Base-by-base conservation (phyloP, 2,113 vertebrate genomes). In the Poeciliopsis prolifica region DNA sequence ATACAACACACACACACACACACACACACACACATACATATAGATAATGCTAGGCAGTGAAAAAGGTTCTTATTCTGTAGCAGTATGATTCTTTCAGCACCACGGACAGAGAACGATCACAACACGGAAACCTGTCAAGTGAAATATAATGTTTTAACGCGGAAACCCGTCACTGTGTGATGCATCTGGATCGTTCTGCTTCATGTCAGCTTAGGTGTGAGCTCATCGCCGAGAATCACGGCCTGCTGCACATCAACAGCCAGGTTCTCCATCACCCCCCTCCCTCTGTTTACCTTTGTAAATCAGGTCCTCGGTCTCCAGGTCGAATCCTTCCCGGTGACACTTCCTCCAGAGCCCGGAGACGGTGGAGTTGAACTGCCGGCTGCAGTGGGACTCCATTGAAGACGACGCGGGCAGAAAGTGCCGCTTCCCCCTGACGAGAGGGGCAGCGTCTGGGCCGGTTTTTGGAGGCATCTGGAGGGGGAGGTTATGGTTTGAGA, bases 291-390 rank as follows among this genome's bases (percentile, higher is more conserved):
- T 89, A 97, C 96, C 96, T 95, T 95, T 96, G 71, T 93, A 91
- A 78, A 97, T 96, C 28, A 96, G 95, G 89, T 96, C 95, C 86
- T 97, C 96, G 70, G 94, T 96, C 89, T 97, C 96, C 88, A 95
- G 92, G 91, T 97, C 96, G 91, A 96, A 97, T 31, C 96, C 96
- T 29, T 95, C 94, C 68, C 96, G 95, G 89, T 94, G 95, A 80
- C 96, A 97, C 89, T 94, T 96, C 85, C 96, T 95, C 96, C 96
- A 97, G 3, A 97, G 94, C 44, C 96, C 96, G 72, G 95, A 95
- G 51, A 96, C 91, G 63, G 96, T 96, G 85, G 96, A 97, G 91
- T 97, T 97, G 77, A 96, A 96, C 93, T 95, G 95, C 51, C 96
- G 95, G 84, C 92, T 95, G 93, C 96, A 96, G 74, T 96, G 96